These are phyloP conservation scores for Nycticorax nycticorax DNA, from an alignment of 2,113 vertebrate species.

Conservation along the genomic window DNA sequence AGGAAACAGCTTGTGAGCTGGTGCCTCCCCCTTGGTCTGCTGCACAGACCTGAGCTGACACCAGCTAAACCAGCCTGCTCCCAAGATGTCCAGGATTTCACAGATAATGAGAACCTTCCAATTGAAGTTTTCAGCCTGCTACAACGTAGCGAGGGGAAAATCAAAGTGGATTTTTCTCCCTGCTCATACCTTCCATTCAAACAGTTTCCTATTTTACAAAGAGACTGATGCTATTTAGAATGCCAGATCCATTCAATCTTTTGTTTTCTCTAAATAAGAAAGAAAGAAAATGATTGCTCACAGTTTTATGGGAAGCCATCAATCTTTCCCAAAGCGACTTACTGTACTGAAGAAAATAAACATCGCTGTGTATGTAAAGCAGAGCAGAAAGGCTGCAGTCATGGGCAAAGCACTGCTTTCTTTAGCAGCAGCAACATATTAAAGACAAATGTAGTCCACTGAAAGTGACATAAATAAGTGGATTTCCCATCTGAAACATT, in stretches of 20 bases:
- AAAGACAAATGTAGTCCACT: slow-evolving; percentile 75
- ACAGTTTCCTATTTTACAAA: slow-evolving; percentile 7
- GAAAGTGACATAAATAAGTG: slow-evolving; percentile 82
- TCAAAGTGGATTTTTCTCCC: slow-evolving; percentile 31
- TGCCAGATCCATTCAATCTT: slow-evolving; percentile 64
- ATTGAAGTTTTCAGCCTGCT: neutral
- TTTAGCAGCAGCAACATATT: slow-evolving; percentile 63
- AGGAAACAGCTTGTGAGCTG: neutral
- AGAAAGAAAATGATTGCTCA: slow-evolving; percentile 64
- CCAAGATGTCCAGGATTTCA: neutral
- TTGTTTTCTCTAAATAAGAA: slow-evolving; percentile 66
- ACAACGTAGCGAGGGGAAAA: neutral
- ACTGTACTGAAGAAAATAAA: slow-evolving; percentile 65
- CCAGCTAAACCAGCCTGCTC: neutral
- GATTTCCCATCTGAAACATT: slow-evolving; percentile 81
- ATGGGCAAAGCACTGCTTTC: slow-evolving; percentile 41
- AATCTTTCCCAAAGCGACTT: slow-evolving; percentile 66
- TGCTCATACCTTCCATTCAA: neutral
- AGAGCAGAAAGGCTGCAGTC: slow-evolving; percentile 17
- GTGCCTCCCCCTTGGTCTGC: neutral
- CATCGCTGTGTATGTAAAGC: slow-evolving; percentile 46
- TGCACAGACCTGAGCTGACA: neutral
- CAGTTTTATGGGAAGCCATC: slow-evolving; percentile 66
- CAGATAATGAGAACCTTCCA: neutral
- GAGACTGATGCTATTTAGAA: slow-evolving; percentile 46